phyloP scores from a whole-genome alignment of 2,888 invertebrate species.

The Pterostichus madidus region DNA sequence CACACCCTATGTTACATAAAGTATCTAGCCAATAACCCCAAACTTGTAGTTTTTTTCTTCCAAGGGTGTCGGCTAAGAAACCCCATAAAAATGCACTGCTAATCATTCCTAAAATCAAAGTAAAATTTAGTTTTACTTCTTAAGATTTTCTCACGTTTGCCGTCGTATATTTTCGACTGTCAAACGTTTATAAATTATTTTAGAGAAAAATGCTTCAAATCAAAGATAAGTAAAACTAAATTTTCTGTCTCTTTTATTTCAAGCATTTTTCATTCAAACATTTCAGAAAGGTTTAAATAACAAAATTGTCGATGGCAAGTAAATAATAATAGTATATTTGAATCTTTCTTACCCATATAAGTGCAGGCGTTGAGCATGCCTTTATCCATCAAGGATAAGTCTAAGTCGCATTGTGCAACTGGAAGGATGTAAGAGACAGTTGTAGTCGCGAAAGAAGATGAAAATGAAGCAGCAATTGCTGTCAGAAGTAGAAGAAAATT shows the following conservation, averaged over 20 bases:
- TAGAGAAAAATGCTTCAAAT: no score
- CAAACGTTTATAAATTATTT: no score
- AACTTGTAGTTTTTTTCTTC: constrained; percentile 83
- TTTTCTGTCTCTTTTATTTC: no score
- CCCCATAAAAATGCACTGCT: constrained; percentile 88
- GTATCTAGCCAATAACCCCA: constrained; percentile 83
- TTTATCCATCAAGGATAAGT: constrained; percentile 84
- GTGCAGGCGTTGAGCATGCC: constrained; percentile 86
- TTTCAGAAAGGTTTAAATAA: no score
- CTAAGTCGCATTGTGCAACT: constrained; percentile 86
- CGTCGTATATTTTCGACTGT: no score
- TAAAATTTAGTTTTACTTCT: neutral
- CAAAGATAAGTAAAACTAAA: no score
- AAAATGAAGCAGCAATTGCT: constrained; percentile 83
- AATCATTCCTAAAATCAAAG: constrained; percentile 83
- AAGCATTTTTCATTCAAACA: no score
- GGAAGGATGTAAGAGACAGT: constrained; percentile 87
- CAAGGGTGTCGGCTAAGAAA: constrained; percentile 86
- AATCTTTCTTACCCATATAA: constrained; percentile 81
- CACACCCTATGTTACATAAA: constrained; percentile 82
- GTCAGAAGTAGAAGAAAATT: constrained; percentile 82
- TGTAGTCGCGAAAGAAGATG: constrained; percentile 85
- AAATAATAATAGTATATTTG: constrained; percentile 6
- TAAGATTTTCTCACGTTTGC: no score
- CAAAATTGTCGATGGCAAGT: no score